Evolutionary conservation across 2,797 vertebrate genomes (phyloP), one percentile per base, ranked within the genome.

Genomic region (Neomorphus geoffroyi): DNA sequence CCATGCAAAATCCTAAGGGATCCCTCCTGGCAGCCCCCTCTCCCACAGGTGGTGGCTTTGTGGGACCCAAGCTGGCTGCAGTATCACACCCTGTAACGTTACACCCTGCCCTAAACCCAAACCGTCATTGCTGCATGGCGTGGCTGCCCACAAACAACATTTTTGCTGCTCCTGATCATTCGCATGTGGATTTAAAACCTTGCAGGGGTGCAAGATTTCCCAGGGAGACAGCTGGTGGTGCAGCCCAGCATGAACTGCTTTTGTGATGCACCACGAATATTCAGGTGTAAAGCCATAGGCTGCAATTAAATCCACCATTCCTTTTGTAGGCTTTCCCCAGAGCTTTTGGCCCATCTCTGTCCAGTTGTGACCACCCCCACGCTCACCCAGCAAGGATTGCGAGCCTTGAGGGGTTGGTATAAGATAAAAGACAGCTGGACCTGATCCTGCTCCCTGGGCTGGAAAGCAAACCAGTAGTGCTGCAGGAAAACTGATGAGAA

Each of bases 91-190:
- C 46, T 13, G 37, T 32, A 18, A 4, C 1, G 2, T 15, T 6
- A 0, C 37, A 43, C 45, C 46, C 28, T 78, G n/a, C 35, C 33
- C 32, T 41, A 90, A 65, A 43, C 41, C 30, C n/a, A n/a, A n/a
- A n/a, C n/a, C n/a, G n/a, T 64, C 45, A 1, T 0, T 2, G 14
- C 35, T 46, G 33, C n/a, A 5, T 0, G 0, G 26, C 9, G 4
- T 2, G 1, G 43, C 60, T 23, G 37, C 21, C 37, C 56, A 41
- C 5, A 1, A 15, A 33, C 35, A 13, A 1, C 7, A 0, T 62
- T 46, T 27, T 4, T 22, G 35, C 46, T 3, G 1, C 41, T n/a
- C 43, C 35, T 11, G 53, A 18, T 33, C 2, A 2, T 3, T 19
- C 30, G 32, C 35, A 58, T 30, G 45, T 19, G 58, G 54, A 30